Evolutionary conservation across 2,888 invertebrate species (phyloP).

Genomic region (Drosophila greeni): DNA sequence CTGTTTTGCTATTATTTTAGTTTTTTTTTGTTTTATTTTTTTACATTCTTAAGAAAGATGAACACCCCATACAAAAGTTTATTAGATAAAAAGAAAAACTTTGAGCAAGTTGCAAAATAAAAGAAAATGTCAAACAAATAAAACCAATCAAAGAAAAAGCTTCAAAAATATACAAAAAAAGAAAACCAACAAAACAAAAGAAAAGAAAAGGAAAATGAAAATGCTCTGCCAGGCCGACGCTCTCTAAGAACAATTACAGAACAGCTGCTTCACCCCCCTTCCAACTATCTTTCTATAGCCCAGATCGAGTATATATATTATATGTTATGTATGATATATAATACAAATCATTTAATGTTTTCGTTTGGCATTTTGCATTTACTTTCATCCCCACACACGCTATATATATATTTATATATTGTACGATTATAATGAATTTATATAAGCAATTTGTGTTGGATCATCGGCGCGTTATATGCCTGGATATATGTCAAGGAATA

Average conservation of each 20-base stretch:
- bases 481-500: conserved; percentile 9
- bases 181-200: not conserved
- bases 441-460: conserved; percentile 45
- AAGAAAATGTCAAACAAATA: conserved; percentile 30
- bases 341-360: conserved; percentile 12
- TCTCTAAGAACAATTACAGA: conserved; percentile 38
- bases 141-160: conserved; percentile 35
- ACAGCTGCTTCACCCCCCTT: conserved; percentile 23
- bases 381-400: conserved; percentile 19
- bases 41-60: no score
- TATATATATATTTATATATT: conserved; percentile 24
- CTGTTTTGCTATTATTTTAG: not conserved
- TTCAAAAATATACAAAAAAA: conserved; percentile 6
- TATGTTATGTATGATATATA: conserved; percentile 22
- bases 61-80: conserved; percentile 1
- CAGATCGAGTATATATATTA: conserved; percentile 34
- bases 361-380: conserved; percentile 38
- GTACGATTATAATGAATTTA: conserved; percentile 30
- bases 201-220: conserved; percentile 18
- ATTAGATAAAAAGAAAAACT: conserved; percentile 27
- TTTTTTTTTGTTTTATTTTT: conserved; percentile 1
- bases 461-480: conserved; percentile 3
- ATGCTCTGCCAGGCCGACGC: conserved; percentile 38
- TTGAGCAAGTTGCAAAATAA: conserved; percentile 28
- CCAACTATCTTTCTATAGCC: conserved; percentile 19